phyloP scores from a whole-genome alignment of 2,888 invertebrate species.

The Acleris cristana region DNA sequence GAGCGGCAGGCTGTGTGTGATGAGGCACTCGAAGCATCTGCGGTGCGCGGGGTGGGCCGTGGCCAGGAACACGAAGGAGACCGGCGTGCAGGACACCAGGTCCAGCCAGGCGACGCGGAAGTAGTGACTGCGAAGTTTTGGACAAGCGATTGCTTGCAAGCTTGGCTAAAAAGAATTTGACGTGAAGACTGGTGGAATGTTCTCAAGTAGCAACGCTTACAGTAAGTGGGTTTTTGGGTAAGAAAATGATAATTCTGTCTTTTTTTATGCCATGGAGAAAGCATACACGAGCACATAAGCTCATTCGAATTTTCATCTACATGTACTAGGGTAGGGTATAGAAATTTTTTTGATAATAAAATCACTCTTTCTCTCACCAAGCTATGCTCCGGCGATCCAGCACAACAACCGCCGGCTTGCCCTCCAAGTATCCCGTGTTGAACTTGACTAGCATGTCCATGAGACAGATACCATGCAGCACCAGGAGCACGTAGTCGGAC shows the following conservation, averaged over 20 bases:
- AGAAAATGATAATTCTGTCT: no score
- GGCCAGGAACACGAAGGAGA: slow-evolving; percentile 47
- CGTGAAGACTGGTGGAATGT: no score
- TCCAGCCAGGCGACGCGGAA: slow-evolving; percentile 54
- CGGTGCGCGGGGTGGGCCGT: slow-evolving; percentile 25
- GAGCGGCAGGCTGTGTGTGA: slow-evolving; percentile 50
- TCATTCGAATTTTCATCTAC: no score
- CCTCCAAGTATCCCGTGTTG: slow-evolving; percentile 58
- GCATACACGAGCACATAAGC: no score
- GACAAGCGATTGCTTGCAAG: neutral
- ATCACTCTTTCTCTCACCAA: slow-evolving; percentile 45
- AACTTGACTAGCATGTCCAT: slow-evolving; percentile 60
- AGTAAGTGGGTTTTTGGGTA: no score
- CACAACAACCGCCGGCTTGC: slow-evolving; percentile 45
- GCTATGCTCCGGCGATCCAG: slow-evolving; percentile 52
- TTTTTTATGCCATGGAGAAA: no score
- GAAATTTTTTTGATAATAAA: no score
- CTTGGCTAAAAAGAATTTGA: no score
- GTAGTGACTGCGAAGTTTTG: slow-evolving; percentile 49
- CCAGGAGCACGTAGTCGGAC: slow-evolving; percentile 50
- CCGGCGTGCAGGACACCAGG: slow-evolving; percentile 52
- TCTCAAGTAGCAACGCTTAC: no score
- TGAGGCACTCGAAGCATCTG: slow-evolving; percentile 41
- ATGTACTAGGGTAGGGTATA: no score
- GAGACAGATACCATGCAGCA: slow-evolving; percentile 54